These are phyloP conservation scores for Choristoneura rosaceana DNA, from an alignment of 2,888 invertebrate genomes.

Conservation along the genomic window DNA sequence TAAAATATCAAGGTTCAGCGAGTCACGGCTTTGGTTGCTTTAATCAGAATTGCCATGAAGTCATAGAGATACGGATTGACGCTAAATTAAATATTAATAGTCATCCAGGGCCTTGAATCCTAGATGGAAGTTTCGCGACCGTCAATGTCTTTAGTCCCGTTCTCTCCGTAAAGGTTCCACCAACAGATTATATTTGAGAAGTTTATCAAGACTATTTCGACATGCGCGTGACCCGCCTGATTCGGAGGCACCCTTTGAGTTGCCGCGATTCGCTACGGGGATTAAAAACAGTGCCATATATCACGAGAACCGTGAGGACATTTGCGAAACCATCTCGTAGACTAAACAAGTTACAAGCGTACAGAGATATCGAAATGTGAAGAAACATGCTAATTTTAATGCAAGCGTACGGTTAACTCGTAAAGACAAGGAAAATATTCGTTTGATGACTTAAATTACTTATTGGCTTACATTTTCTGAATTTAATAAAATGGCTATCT, in stretches of 20 bases:
- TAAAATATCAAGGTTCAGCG: slow-evolving; percentile 31
- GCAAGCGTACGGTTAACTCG: not conserved
- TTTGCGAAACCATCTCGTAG: slow-evolving; percentile 41
- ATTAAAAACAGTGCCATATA: slow-evolving; percentile 53
- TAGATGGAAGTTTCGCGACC: slow-evolving; percentile 30
- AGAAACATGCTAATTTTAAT: not conserved
- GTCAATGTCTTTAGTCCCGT: slow-evolving; percentile 21
- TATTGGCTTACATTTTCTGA: not conserved
- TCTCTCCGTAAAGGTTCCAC: slow-evolving; percentile 50
- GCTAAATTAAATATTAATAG: slow-evolving; percentile 33
- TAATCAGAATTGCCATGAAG: slow-evolving; percentile 30
- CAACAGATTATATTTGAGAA: slow-evolving; percentile 55
- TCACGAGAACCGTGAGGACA: slow-evolving; percentile 45
- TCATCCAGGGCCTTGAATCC: slow-evolving; percentile 30
- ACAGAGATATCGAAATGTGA: slow-evolving; percentile 24
- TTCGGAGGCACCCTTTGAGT: slow-evolving; percentile 57
- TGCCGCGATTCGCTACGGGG: slow-evolving; percentile 61
- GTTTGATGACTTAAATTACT: not conserved
- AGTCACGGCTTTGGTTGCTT: slow-evolving; percentile 24
- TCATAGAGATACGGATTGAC: slow-evolving; percentile 25
- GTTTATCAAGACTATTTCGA: slow-evolving; percentile 47
- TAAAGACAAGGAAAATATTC: not conserved
- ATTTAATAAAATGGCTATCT: not conserved
- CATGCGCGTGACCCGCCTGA: slow-evolving; percentile 57
- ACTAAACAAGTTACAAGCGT: slow-evolving; percentile 28